These are phyloP conservation scores for Lathronympha strigana DNA, from an alignment of 2,888 invertebrate species.

Conservation along the genomic window DNA sequence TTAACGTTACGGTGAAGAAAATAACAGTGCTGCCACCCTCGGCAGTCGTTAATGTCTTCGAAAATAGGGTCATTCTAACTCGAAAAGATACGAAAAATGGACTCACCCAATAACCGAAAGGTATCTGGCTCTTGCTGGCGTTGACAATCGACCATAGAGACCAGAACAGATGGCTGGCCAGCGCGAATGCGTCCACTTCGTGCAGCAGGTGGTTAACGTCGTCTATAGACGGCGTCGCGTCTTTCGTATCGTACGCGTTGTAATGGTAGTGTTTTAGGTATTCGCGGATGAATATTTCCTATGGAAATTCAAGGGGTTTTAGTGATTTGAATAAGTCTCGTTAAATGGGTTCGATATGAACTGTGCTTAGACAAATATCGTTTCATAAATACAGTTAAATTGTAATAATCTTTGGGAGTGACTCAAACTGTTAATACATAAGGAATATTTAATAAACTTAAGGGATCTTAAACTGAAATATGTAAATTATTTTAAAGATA, in stretches of 20 bases:
- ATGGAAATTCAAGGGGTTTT: slow-evolving; percentile 43
- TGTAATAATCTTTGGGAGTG: too few relatives aligned
- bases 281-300: slow-evolving; percentile 85
- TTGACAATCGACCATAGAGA: slow-evolving; percentile 96
- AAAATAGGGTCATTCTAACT: too few relatives aligned
- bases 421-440: too few relatives aligned
- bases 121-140: slow-evolving; percentile 93
- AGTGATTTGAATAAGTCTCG: not conserved
- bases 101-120: slow-evolving; percentile 97
- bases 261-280: slow-evolving; percentile 69
- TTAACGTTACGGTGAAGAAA: too few relatives aligned
- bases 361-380: too few relatives aligned
- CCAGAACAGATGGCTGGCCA: slow-evolving; percentile 98
- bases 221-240: slow-evolving; percentile 67
- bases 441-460: too few relatives aligned
- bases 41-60: too few relatives aligned
- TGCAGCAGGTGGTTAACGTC: slow-evolving; percentile 86
- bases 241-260: slow-evolving; percentile 53
- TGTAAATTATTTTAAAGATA: too few relatives aligned
- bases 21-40: too few relatives aligned
- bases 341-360: too few relatives aligned
- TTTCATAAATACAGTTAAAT: too few relatives aligned
- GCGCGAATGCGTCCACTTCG: slow-evolving; percentile 93
- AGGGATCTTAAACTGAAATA: too few relatives aligned
- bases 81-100: not conserved